These are phyloP conservation scores for Chromobotia macracanthus DNA, from an alignment of 2,797 vertebrate species.

Conservation along the genomic window DNA sequence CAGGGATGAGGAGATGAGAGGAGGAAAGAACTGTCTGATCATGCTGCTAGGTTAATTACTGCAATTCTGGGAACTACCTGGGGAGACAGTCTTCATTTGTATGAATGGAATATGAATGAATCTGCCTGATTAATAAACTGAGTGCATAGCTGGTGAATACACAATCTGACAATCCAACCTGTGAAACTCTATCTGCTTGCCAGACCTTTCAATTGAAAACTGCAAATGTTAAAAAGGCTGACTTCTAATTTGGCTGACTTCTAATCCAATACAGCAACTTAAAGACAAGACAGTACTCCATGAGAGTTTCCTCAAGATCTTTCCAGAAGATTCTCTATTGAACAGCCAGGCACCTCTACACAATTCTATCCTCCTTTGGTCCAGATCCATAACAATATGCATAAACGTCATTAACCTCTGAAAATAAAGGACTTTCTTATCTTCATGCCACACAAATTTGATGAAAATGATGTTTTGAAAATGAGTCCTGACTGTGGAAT, in stretches of 20 bases:
- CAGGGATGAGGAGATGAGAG: slow-evolving; percentile 33
- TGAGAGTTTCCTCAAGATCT: not conserved
- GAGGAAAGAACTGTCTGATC: slow-evolving; percentile 31
- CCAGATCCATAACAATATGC: slow-evolving; percentile 59
- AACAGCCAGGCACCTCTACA: slow-evolving; percentile 15
- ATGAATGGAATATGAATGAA: slow-evolving; percentile 42
- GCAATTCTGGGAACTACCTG: slow-evolving; percentile 28
- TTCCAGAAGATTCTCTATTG: not conserved
- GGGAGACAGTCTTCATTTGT: slow-evolving; percentile 37
- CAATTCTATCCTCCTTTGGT: slow-evolving; percentile 42
- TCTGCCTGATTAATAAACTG: slow-evolving; percentile 19
- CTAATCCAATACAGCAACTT: not conserved
- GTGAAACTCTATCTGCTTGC: not conserved
- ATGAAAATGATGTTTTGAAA: slow-evolving; percentile 66
- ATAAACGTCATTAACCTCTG: slow-evolving; percentile 70
- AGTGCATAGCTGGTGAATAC: not conserved
- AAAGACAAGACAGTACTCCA: not conserved
- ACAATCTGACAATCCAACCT: slow-evolving; percentile 18
- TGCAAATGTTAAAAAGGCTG: too few relatives aligned
- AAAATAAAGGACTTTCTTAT: slow-evolving; percentile 60
- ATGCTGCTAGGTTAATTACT: slow-evolving; percentile 38
- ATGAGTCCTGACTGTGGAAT: slow-evolving; percentile 67
- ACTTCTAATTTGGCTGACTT: not conserved
- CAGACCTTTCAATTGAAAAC: not conserved
- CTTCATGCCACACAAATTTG: slow-evolving; percentile 51